phyloP scores from a whole-genome alignment of 2,797 vertebrate species.

The Benthosema pterotum region DNA sequence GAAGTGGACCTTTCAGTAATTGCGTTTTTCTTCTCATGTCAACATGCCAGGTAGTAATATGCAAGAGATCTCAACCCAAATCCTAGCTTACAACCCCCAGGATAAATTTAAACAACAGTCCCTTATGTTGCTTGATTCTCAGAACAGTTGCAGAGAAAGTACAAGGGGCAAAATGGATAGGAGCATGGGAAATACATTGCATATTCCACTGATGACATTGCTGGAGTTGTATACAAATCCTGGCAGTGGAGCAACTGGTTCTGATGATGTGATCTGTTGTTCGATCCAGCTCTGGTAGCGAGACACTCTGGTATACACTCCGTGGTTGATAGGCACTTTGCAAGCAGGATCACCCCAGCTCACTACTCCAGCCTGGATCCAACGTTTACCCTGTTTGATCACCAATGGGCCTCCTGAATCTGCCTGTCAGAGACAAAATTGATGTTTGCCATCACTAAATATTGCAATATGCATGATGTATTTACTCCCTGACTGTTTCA shows the following conservation, averaged over 20 bases:
- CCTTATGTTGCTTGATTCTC: too few relatives aligned
- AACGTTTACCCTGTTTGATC: slow-evolving; percentile 29
- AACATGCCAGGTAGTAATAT: too few relatives aligned
- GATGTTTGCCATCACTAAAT: too few relatives aligned
- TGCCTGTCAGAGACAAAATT: slow-evolving; percentile 44
- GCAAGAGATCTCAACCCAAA: too few relatives aligned
- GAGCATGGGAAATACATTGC: background rate
- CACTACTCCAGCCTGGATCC: slow-evolving; percentile 60
- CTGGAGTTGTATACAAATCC: slow-evolving; percentile 34
- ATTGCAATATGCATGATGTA: too few relatives aligned
- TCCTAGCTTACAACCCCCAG: too few relatives aligned
- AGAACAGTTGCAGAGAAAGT: slow-evolving; percentile 23
- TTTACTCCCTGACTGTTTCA: too few relatives aligned
- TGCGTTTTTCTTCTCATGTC: too few relatives aligned
- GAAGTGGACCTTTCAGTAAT: too few relatives aligned
- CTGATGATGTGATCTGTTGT: background rate
- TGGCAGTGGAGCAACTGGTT: slow-evolving; percentile 3
- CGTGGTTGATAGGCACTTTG: slow-evolving; percentile 26
- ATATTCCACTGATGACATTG: too few relatives aligned
- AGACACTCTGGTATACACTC: slow-evolving; percentile 66
- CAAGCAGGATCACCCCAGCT: slow-evolving; percentile 55
- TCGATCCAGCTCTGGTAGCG: slow-evolving; percentile 64
- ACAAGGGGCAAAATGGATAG: background rate
- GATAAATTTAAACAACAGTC: too few relatives aligned
- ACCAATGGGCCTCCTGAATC: slow-evolving; percentile 70